Conservation (phyloP, 2,797 vertebrate genomes). For the Hirundo rustica region DNA sequence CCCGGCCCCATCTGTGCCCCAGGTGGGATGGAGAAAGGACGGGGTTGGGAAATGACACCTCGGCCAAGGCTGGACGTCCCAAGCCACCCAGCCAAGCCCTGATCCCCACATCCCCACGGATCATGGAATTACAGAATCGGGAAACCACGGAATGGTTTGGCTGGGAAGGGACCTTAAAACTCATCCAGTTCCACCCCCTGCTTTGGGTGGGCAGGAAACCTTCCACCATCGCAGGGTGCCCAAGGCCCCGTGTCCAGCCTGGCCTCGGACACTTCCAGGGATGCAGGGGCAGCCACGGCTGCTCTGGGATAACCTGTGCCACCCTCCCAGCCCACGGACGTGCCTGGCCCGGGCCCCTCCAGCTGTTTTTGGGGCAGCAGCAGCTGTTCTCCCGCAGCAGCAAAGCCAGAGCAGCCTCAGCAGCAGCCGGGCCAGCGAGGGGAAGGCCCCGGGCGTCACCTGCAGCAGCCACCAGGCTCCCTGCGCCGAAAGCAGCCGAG, state of each 20-base stretch:
- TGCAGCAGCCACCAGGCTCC: not conserved
- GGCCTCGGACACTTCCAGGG: not conserved
- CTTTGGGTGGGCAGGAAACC: not conserved
- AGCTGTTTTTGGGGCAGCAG: not conserved
- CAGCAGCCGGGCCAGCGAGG: not conserved
- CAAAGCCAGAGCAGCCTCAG: not conserved
- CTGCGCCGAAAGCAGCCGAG: fast-evolving
- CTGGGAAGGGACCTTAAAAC: not conserved
- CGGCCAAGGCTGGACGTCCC: not conserved
- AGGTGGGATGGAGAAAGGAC: not conserved
- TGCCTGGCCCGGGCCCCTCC: not conserved
- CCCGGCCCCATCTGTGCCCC: fast-evolving
- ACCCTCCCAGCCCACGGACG: not conserved
- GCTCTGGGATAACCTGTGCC: not conserved
- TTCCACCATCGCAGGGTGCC: not conserved
- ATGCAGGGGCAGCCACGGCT: not conserved
- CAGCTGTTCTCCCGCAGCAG: not conserved
- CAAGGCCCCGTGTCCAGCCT: not conserved
- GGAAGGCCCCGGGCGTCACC: fast-evolving
- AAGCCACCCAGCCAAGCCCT: not conserved
- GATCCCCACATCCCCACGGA: not conserved
- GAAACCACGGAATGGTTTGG: not conserved
- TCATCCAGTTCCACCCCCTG: not conserved
- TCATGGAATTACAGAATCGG: fast-evolving
- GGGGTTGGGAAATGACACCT: not conserved